Conservation (phyloP, 2,797 vertebrate species). For the Notolabrus celidotus region DNA sequence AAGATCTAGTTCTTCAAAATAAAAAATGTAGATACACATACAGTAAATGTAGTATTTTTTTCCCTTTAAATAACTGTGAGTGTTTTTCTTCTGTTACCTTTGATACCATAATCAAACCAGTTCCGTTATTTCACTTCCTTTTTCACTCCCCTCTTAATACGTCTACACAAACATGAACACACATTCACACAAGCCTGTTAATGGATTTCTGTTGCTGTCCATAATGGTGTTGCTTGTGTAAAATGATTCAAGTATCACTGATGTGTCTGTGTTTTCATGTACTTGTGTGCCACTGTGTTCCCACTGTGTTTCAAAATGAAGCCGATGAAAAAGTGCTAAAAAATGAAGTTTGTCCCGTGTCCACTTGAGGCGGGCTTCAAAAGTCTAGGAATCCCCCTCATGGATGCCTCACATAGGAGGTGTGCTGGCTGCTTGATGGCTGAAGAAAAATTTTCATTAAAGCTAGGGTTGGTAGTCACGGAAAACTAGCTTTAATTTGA, state of each 20-base stretch:
- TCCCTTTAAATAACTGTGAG: neutral
- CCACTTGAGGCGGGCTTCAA: too few species aligned
- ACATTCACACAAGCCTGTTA: slow-evolving; percentile 18
- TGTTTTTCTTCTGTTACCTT: slow-evolving; percentile 47
- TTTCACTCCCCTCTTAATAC: slow-evolving; percentile 6
- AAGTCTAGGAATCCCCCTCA: too few species aligned
- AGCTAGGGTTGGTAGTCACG: too few species aligned
- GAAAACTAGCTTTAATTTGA: too few species aligned
- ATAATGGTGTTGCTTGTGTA: slow-evolving; percentile 1
- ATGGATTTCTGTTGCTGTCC: slow-evolving; percentile 12
- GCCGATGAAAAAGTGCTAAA: too few species aligned
- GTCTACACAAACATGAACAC: slow-evolving; percentile 4
- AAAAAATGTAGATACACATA: neutral
- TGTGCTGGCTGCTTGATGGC: too few species aligned
- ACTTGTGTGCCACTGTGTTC: too few species aligned
- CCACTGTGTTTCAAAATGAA: too few species aligned
- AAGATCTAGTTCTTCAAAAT: neutral
- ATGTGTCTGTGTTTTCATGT: neutral
- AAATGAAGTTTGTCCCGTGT: too few species aligned
- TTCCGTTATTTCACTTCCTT: slow-evolving; percentile 9
- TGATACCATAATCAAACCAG: slow-evolving; percentile 20
- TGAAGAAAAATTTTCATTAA: too few species aligned
- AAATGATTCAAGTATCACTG: slow-evolving; percentile 3
- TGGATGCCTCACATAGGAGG: too few species aligned
- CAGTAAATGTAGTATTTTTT: neutral